Evolutionary conservation across 2,113 vertebrate genomes (phyloP).

Genomic region (Chinchilla lanigera): DNA sequence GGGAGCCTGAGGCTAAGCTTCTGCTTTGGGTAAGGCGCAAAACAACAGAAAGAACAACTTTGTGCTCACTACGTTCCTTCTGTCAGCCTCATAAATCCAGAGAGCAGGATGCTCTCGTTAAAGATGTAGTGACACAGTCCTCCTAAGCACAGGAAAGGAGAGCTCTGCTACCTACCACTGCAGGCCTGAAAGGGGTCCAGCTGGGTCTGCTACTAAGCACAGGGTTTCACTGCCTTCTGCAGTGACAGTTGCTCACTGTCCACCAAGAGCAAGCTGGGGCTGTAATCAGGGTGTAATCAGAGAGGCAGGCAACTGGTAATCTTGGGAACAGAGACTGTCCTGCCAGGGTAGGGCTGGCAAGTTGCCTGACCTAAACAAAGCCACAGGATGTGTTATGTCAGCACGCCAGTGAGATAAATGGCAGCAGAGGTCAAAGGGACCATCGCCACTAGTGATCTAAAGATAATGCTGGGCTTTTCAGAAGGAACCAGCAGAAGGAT

Average conservation of each 20-base stretch:
- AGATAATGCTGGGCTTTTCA: not conserved
- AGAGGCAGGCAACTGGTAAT: conserved; percentile 7
- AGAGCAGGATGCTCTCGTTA: not conserved
- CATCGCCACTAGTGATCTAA: not conserved
- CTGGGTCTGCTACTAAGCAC: not conserved
- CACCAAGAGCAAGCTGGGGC: not conserved
- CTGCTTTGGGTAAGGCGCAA: not conserved
- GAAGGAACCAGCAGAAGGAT: not conserved
- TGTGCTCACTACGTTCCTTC: not conserved
- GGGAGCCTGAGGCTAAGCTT: not conserved
- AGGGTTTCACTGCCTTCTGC: not conserved
- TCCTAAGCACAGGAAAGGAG: not conserved
- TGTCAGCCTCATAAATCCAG: not conserved
- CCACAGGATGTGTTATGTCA: not conserved
- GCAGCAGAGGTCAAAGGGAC: not conserved
- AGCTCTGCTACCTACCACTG: not conserved
- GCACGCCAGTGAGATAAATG: not conserved
- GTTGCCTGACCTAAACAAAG: not conserved
- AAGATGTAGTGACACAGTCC: not conserved
- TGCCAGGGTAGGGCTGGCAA: conserved; percentile 24
- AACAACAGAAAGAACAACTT: not conserved
- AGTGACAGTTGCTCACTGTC: not conserved
- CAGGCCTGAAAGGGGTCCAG: not conserved
- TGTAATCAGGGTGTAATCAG: conserved; percentile 7
- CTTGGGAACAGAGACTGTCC: not conserved